phyloP scores from a whole-genome alignment of 2,113 vertebrate species.

The Psittacara wagleri region DNA sequence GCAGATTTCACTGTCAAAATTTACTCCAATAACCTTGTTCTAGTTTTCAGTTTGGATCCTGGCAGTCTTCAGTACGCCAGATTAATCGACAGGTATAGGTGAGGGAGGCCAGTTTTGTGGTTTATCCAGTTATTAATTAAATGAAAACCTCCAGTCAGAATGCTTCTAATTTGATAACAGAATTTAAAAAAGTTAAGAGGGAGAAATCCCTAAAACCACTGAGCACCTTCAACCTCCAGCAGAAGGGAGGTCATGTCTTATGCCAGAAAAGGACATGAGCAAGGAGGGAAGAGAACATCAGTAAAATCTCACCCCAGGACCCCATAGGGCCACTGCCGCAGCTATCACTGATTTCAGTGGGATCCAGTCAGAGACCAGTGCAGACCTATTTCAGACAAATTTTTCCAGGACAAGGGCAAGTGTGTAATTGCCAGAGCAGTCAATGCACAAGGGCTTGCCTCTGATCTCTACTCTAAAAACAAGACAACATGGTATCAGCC shows the following conservation, averaged over 20 bases:
- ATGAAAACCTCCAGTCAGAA: neutral
- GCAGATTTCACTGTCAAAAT: neutral
- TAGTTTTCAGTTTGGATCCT: neutral
- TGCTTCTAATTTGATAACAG: neutral
- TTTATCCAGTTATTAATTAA: neutral
- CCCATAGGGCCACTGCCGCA: neutral
- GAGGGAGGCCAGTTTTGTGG: neutral
- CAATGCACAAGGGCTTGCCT: neutral
- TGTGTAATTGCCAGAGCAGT: conserved; percentile 7
- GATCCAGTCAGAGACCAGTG: neutral
- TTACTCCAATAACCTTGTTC: neutral
- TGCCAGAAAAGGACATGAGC: neutral
- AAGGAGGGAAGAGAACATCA: neutral
- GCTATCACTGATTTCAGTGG: neutral
- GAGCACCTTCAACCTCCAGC: neutral
- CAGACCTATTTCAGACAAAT: neutral
- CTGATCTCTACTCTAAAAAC: conserved; percentile 32
- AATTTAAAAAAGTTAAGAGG: neutral
- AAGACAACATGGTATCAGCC: conserved; percentile 5
- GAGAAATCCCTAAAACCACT: neutral
- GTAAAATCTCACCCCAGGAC: neutral
- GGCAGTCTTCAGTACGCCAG: neutral
- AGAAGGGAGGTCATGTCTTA: neutral
- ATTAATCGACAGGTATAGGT: neutral
- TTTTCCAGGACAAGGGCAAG: conserved; percentile 21